phyloP scores from a whole-genome alignment of 1,140 invertebrate genomes.

The Diachasma alloeum region DNA sequence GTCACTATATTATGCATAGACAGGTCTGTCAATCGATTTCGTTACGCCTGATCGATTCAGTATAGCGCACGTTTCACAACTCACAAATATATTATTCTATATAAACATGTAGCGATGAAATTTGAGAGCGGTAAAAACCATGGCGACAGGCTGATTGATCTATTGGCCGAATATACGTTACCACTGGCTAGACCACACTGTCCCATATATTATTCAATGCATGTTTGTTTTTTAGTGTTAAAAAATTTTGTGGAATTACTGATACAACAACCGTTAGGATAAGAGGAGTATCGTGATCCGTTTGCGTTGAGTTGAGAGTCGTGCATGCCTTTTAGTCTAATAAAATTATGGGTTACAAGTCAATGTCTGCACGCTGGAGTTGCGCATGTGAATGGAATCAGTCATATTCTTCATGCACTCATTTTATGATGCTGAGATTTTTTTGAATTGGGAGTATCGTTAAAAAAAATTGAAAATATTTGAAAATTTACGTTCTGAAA shows the following conservation, averaged over 20 bases:
- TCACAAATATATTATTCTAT: background rate
- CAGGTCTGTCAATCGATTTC: constrained; percentile 23
- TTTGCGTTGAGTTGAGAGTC: background rate
- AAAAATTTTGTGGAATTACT: background rate
- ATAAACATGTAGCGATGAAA: background rate
- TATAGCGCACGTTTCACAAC: background rate
- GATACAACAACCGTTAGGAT: background rate
- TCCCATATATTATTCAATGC: background rate
- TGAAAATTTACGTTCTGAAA: no score
- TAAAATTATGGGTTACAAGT: background rate
- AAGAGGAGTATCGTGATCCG: background rate
- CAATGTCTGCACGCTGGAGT: no score
- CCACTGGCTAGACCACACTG: background rate
- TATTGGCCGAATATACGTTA: background rate
- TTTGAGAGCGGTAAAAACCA: background rate
- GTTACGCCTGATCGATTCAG: constrained; percentile 19
- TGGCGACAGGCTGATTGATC: background rate
- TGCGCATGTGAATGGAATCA: no score
- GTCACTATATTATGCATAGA: background rate
- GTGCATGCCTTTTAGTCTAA: background rate
- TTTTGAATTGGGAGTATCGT: no score
- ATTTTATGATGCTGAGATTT: no score
- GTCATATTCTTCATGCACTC: no score
- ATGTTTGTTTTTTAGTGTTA: background rate
- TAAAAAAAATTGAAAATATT: no score